phyloP scores from a whole-genome alignment of 2,113 vertebrate species.

The Lophius piscatorius region DNA sequence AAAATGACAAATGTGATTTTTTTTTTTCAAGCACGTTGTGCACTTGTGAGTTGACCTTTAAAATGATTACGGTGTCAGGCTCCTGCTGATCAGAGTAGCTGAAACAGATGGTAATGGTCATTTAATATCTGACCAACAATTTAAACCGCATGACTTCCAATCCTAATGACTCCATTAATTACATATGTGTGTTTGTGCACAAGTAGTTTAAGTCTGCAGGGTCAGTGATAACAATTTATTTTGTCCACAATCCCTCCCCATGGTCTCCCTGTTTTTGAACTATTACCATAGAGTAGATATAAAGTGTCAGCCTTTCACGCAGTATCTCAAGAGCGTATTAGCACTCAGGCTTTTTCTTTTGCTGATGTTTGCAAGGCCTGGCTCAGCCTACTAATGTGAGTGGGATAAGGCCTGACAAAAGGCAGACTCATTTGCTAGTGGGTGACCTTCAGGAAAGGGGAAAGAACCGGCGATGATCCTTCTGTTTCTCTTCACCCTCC shows the following conservation, averaged over 20 bases:
- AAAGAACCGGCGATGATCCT: constrained; percentile 16
- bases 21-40: background rate
- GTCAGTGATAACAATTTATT: background rate
- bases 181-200: background rate
- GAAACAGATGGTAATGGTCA: constrained; percentile 6
- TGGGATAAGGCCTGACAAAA: constrained; percentile 15
- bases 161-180: constrained; percentile 8
- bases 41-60: background rate
- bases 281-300: constrained; percentile 8
- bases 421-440: constrained; percentile 23
- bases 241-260: constrained; percentile 7
- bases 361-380: constrained; percentile 33
- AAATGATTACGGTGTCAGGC: background rate
- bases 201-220: background rate
- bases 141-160: no score
- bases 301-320: constrained; percentile 19
- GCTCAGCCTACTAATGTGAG: constrained; percentile 41
- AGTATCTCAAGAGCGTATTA: constrained; percentile 52
- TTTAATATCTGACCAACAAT: constrained; percentile 6
- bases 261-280: constrained; percentile 3
- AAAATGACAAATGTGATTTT: background rate
- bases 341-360: constrained; percentile 32
- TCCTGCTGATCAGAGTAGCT: constrained; percentile 1
- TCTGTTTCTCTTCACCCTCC: constrained; percentile 5
- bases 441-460: constrained; percentile 43